phyloP scores from a whole-genome alignment of 1,140 invertebrate genomes.

The Drosophila varians region DNA sequence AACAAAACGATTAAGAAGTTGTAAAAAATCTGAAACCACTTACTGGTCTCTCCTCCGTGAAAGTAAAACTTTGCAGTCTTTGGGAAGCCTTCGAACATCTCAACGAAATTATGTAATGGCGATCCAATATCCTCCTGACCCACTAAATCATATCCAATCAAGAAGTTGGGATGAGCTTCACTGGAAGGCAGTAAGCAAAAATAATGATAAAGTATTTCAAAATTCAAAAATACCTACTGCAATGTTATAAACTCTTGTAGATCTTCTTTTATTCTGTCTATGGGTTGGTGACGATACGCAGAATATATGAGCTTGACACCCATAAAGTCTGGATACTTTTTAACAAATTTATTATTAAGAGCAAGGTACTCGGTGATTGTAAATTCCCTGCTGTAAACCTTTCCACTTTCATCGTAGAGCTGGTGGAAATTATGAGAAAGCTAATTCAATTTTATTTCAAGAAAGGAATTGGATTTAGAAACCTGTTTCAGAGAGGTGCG shows the following conservation, averaged over 20 bases:
- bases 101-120: slow-evolving; percentile 85
- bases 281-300: slow-evolving; percentile 83
- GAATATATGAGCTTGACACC: slow-evolving; percentile 88
- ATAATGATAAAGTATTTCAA: too few relatives aligned
- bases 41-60: slow-evolving; percentile 91
- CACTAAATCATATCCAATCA: slow-evolving; percentile 89
- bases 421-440: slow-evolving; percentile 1
- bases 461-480: too few relatives aligned
- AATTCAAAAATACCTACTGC: slow-evolving; percentile 51
- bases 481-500: slow-evolving; percentile 83
- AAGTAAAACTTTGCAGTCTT: slow-evolving; percentile 87
- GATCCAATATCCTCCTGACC: slow-evolving; percentile 86
- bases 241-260: slow-evolving; percentile 49
- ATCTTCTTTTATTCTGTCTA: slow-evolving; percentile 50
- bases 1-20: too few relatives aligned
- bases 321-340: slow-evolving; percentile 86
- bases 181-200: slow-evolving; percentile 28
- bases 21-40: slow-evolving; percentile 73
- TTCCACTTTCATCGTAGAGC: slow-evolving; percentile 72
- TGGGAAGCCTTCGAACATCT: slow-evolving; percentile 83
- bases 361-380: slow-evolving; percentile 83
- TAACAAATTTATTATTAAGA: slow-evolving; percentile 84
- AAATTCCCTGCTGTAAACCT: slow-evolving; percentile 45
- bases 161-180: slow-evolving; percentile 85
- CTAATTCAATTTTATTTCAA: too few relatives aligned